Conservation (phyloP, 1,140 invertebrate genomes). For the Dermatophagoides farinae region DNA sequence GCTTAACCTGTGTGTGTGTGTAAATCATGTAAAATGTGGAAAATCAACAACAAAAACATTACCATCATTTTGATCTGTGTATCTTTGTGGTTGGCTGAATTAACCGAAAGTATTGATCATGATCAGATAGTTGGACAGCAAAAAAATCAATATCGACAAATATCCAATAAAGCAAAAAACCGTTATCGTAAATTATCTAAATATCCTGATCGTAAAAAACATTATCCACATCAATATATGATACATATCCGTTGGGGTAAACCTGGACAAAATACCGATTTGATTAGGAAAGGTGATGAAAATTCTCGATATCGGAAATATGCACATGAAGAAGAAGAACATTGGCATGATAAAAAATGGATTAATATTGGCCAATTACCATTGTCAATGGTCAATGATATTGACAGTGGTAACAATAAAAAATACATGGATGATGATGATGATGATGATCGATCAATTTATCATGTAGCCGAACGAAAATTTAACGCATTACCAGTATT, state of each 20-base stretch:
- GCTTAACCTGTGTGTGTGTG: too few relatives aligned
- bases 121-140: not conserved
- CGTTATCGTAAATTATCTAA: not conserved
- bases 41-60: too few relatives aligned
- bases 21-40: too few relatives aligned
- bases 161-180: not conserved
- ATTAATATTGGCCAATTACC: not conserved
- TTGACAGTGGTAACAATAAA: not conserved
- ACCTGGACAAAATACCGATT: not conserved
- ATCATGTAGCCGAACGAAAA: not conserved
- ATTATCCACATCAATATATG: constrained; percentile 13
- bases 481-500: constrained; percentile 8
- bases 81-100: too few relatives aligned
- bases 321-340: constrained; percentile 14
- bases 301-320: not conserved
- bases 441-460: not conserved
- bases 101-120: too few relatives aligned
- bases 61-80: too few relatives aligned
- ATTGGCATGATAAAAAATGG: constrained; percentile 16
- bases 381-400: too few relatives aligned
- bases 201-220: not conserved
- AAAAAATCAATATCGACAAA: not conserved
- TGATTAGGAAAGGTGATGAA: not conserved
- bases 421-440: not conserved
- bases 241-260: constrained; percentile 14